Percentiles rank a stretch among this genome's conserved stretches.
These are phyloP conservation scores for Arctia plantaginis DNA, from an alignment of 2,888 invertebrate species.

Conservation along the genomic window DNA sequence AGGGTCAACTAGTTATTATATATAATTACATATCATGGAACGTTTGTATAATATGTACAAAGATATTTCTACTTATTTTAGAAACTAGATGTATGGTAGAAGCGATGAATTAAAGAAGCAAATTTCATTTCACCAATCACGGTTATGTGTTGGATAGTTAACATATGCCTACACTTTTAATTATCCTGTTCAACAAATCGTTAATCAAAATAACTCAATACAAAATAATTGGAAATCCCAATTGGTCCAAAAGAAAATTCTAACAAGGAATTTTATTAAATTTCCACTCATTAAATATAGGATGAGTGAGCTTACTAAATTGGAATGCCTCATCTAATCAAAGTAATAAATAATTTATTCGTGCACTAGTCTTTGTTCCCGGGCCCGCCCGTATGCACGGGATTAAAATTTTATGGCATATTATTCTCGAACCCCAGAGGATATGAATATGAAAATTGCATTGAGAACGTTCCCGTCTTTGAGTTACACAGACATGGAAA, in stretches of 20 bases:
- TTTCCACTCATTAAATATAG: slow-evolving; percentile 19
- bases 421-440: slow-evolving; percentile 44
- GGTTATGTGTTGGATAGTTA: background rate
- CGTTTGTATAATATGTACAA: too few species aligned
- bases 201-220: slow-evolving; percentile 3
- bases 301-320: slow-evolving; percentile 28
- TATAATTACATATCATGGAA: too few species aligned
- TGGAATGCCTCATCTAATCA: slow-evolving; percentile 44
- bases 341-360: slow-evolving; percentile 47
- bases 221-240: slow-evolving; percentile 16
- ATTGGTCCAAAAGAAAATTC: slow-evolving; percentile 19
- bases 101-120: background rate
- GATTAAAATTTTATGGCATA: slow-evolving; percentile 47
- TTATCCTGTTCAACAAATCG: slow-evolving; percentile 13
- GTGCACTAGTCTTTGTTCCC: slow-evolving; percentile 42
- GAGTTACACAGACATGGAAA: slow-evolving; percentile 17
- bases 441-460: slow-evolving; percentile 51
- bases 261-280: slow-evolving; percentile 23
- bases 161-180: background rate
- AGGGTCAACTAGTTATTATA: too few species aligned
- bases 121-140: background rate
- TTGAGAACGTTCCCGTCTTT: slow-evolving; percentile 41
- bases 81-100: background rate
- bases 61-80: background rate
- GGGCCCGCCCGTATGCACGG: slow-evolving; percentile 34